These are phyloP conservation scores for Unio pictorum DNA, from an alignment of 2,888 invertebrate genomes.

Conservation along the genomic window DNA sequence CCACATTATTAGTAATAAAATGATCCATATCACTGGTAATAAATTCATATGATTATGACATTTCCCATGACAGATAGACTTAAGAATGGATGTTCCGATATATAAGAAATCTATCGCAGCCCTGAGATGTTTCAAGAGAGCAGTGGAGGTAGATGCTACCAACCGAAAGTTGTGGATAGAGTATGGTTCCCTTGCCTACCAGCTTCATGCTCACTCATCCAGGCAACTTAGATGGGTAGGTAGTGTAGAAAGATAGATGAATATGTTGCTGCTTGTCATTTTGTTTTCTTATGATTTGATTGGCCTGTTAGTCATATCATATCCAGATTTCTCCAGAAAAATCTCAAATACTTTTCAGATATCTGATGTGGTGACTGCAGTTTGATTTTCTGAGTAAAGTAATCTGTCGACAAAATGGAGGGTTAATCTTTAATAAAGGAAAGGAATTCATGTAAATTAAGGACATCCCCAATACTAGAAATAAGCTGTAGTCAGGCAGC, in stretches of 20 bases:
- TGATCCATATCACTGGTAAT: neutral
- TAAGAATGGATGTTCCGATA: slow-evolving; percentile 66
- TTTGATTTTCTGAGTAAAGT: neutral
- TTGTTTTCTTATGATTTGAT: neutral
- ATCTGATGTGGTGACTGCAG: neutral
- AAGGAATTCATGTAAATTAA: no score
- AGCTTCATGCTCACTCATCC: slow-evolving; percentile 91
- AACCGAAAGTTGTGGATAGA: slow-evolving; percentile 88
- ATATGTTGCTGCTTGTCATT: neutral
- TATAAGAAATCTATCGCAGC: slow-evolving; percentile 76
- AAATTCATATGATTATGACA: neutral
- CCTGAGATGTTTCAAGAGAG: slow-evolving; percentile 85
- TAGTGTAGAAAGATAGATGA: neutral
- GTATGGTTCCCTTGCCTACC: slow-evolving; percentile 91
- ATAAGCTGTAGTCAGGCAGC: no score
- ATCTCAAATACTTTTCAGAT: neutral
- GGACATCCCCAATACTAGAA: no score
- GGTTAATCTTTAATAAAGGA: no score
- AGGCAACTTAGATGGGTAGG: slow-evolving; percentile 85
- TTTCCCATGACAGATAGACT: slow-evolving; percentile 49
- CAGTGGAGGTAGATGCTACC: slow-evolving; percentile 81
- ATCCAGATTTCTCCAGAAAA: neutral
- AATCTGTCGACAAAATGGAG: no score
- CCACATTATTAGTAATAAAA: no score
- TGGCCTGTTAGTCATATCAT: neutral